Evolutionary conservation across 1,140 invertebrate species (phyloP), one percentile per base, ranked within the genome.

Genomic region (Diorhabda sublineata): DNA sequence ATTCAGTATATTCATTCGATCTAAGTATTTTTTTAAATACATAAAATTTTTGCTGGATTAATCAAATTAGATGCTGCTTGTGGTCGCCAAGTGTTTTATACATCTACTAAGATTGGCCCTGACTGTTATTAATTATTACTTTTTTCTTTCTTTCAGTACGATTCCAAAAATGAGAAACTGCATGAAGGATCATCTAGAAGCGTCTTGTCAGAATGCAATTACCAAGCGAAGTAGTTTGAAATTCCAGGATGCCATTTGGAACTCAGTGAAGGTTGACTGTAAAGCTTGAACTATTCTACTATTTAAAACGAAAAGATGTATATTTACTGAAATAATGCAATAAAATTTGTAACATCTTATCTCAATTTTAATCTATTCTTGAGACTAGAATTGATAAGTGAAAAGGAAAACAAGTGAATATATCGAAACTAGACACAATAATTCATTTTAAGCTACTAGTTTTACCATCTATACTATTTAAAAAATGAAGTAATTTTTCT

Each of bases 131-230:
- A 26, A 26, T 26, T 26, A 26, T 52, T 52, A n/a, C 2, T 52
- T 2, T 6, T 3, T n/a, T 3, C n/a, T 52, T 52, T 59, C 7
- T 66, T 60, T 11, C 45, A 66, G 65, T 41, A 44, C 57, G n/a
- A 0, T 66, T 9, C 65, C 65, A 3, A 66, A 66, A 26, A 3
- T 67, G n/a, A 67, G 58, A 11, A 45, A 7, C n/a, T 67, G 65
- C 11, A 42, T 44, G 2, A 59, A 67, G 41, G 57, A 57, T 60
- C 65, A 60, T 9, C 4, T 42, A 9, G 58, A 67, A 45, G 65
- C 65, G 3, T 59, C 4, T 45, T 67, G 65, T 60, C 26, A 59
- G 9, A 67, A 67, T 43, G 42, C 65, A 42, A 11, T 60, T 2
- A 67, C 65, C 41, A 67, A 11, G 47, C 26, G 11, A 60, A 58